Evolutionary conservation across 2,888 invertebrate genomes (phyloP).

Genomic region (Dysmachus trigonus): DNA sequence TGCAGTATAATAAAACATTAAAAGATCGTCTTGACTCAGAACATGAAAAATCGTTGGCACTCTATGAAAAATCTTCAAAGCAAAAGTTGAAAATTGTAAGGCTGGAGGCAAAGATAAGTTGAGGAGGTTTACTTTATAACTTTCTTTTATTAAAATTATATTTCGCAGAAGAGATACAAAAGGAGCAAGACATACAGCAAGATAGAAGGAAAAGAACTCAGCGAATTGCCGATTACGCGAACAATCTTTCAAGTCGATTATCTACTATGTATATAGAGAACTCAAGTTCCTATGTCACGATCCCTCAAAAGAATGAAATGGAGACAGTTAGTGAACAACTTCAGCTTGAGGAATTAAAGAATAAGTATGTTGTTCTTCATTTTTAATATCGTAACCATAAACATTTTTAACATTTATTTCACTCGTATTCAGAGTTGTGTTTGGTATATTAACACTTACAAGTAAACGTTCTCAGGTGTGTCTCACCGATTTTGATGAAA

Average conservation of each 20-base stretch:
- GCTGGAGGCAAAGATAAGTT: conserved; percentile 58
- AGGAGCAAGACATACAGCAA: conserved; percentile 56
- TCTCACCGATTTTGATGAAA: too few species aligned
- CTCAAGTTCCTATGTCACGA: conserved; percentile 49
- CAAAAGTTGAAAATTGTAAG: conserved; percentile 58
- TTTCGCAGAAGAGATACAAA: conserved; percentile 56
- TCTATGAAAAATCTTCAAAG: conserved; percentile 56
- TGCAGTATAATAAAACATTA: conserved; percentile 55
- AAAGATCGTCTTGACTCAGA: conserved; percentile 57
- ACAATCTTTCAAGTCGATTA: conserved; percentile 53
- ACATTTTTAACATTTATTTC: background rate
- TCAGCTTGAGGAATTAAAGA: conserved; percentile 55
- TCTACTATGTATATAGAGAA: conserved; percentile 60
- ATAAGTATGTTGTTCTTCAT: conserved; percentile 55
- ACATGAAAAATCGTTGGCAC: conserved; percentile 53
- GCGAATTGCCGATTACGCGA: conserved; percentile 60
- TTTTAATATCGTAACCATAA: background rate
- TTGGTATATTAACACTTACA: too few species aligned
- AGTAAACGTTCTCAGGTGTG: too few species aligned
- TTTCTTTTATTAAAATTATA: background rate
- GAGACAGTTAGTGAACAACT: background rate
- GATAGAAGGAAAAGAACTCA: conserved; percentile 60
- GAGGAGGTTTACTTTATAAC: background rate
- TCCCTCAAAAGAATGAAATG: background rate
- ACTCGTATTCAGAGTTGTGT: too few species aligned